Conservation (phyloP, 2,113 vertebrate species). For the Pollimyrus isidori region DNA sequence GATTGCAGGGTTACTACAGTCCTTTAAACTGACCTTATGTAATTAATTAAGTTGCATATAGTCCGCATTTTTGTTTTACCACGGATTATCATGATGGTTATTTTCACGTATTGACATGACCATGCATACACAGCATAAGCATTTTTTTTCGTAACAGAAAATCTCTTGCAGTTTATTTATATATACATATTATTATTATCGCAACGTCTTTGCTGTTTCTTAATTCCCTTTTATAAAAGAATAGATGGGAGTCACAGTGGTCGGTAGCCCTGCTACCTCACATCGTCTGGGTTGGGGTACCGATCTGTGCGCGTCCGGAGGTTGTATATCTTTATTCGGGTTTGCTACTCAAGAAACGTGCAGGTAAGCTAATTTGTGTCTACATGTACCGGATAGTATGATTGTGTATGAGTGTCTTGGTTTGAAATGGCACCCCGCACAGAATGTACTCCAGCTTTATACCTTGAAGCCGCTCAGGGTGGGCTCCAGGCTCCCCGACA, state of each 20-base stretch:
- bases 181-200: neutral
- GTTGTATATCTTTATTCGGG: neutral
- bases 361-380: neutral
- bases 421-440: neutral
- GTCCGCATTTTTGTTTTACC: neutral
- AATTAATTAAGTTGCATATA: neutral
- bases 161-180: neutral
- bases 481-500: neutral
- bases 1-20: neutral
- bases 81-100: neutral
- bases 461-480: neutral
- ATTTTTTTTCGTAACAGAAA: neutral
- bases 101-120: neutral
- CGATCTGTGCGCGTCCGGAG: neutral
- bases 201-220: neutral
- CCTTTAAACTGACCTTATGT: neutral
- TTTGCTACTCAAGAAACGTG: neutral
- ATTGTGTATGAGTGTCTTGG: neutral
- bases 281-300: neutral
- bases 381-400: neutral
- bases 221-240: neutral
- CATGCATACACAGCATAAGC: neutral
- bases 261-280: neutral
- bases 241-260: neutral
- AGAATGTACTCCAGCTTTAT: neutral